Evolutionary conservation across 2,888 invertebrate species (phyloP), one percentile per base, ranked within the genome.

Genomic region (Lepidochrysops patricia): DNA sequence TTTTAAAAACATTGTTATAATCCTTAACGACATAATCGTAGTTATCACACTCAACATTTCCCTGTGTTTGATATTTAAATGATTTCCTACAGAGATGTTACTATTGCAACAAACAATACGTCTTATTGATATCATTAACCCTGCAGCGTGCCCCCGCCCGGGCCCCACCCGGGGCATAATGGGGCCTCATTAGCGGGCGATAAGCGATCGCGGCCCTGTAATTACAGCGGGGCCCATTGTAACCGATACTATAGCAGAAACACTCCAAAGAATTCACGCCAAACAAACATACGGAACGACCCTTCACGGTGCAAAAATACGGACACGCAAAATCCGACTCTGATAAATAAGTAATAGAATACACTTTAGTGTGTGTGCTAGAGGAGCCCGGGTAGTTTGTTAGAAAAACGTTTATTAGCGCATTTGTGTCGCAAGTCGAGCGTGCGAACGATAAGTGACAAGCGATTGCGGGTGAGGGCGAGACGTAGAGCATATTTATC

Each of bases 371-470:
- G 9, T 66, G 61, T 57, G 69, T 68, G 76, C 75, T 72, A 71
- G 71, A 7, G 9, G 66, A 71, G 50, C 68, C 69, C 71, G 72
- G 71, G 68, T 70, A 63, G 69, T 68, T 70, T 68, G 68, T 73
- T 71, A 77, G 72, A 79, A 80, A 82, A 84, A 80, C 82, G 80
- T 84, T 84, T 84, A 84, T 84, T 83, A 84, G 82, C 79, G 74
- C 82, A 78, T 83, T 81, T 74, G 71, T 73, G 72, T 72, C 67
- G 77, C 75, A 74, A 82, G 77, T 80, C 77, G 73, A 80, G 79
- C 86, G 83, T 79, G 77, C 71, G 72, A 64, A 72, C 70, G 81
- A 76, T 81, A 80, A 82, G 83, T 82, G 83, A 83, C 81, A 77
- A 78, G 77, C 82, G 73, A 80, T 79, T 75, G 67, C 79, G 79